These are phyloP conservation scores for Beris chalybata DNA, from an alignment of 2,888 invertebrate species.

Conservation along the genomic window DNA sequence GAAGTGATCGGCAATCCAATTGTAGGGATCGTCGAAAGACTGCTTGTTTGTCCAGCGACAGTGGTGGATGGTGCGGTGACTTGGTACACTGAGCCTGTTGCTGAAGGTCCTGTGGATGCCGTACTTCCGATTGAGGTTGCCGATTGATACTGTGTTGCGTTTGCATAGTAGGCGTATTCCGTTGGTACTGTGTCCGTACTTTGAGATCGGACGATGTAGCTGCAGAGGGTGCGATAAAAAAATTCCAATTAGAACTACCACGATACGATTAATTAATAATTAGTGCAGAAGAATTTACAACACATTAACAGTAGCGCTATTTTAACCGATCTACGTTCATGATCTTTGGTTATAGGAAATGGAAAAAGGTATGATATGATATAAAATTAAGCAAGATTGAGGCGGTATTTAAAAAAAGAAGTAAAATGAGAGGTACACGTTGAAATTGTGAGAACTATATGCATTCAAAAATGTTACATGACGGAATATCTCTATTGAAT, in stretches of 20 bases:
- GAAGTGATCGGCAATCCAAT: constrained; percentile 1
- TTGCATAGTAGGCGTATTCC: constrained; percentile 41
- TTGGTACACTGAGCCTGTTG: background rate
- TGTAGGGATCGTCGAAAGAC: background rate
- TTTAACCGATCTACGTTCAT: no score
- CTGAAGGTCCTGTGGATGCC: constrained; percentile 3
- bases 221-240: constrained; percentile 30
- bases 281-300: no score
- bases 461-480: background rate
- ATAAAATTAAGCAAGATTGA: no score
- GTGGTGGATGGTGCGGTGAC: constrained; percentile 1
- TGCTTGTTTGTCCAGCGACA: background rate
- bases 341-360: no score
- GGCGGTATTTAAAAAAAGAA: no score
- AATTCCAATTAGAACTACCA: background rate
- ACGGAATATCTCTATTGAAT: background rate
- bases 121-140: constrained; percentile 26
- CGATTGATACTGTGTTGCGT: constrained; percentile 30
- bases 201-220: constrained; percentile 50
- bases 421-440: background rate
- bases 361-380: no score
- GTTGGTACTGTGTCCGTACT: constrained; percentile 50
- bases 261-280: no score
- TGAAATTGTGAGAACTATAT: no score
- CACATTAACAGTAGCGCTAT: no score